A percentile compares a stretch with the other conserved stretches of the same genome.
Evolutionary conservation across 2,888 invertebrate genomes (phyloP).

Genomic region (Himalopsyche kuldschensis): DNA sequence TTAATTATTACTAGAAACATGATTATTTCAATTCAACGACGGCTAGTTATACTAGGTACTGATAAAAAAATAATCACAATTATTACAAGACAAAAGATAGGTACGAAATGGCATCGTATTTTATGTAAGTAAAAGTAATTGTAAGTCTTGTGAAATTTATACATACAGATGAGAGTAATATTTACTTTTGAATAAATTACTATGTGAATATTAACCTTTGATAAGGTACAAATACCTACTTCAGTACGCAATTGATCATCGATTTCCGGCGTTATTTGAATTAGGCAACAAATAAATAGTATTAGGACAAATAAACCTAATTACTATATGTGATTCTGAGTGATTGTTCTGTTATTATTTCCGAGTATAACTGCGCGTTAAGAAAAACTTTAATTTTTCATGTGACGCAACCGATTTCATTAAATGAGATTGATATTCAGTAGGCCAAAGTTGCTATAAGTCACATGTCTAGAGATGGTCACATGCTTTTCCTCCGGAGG

Average conservation of each 20-base stretch:
- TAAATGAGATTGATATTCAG: neutral
- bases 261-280: neutral
- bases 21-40: too few species aligned
- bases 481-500: constrained; percentile 24
- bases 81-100: too few species aligned
- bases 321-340: neutral
- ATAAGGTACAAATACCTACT: neutral
- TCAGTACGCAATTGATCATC: neutral
- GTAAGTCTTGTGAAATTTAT: too few species aligned
- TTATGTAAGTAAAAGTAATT: too few species aligned
- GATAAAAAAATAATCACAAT: too few species aligned
- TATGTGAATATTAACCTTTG: neutral
- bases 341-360: neutral
- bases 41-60: too few species aligned
- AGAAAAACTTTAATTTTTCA: constrained; percentile 14
- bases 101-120: too few species aligned
- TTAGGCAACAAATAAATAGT: neutral
- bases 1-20: too few species aligned
- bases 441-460: constrained; percentile 6
- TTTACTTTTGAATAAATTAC: too few species aligned
- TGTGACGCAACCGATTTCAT: constrained; percentile 24
- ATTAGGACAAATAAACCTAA: neutral
- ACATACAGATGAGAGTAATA: too few species aligned
- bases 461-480: constrained; percentile 34
- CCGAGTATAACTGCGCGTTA: neutral